A percentile compares a stretch with the other conserved stretches of the same genome.
Conservation (phyloP, 1,140 invertebrate species). For the Mycetomoellerius zeteki region DNA sequence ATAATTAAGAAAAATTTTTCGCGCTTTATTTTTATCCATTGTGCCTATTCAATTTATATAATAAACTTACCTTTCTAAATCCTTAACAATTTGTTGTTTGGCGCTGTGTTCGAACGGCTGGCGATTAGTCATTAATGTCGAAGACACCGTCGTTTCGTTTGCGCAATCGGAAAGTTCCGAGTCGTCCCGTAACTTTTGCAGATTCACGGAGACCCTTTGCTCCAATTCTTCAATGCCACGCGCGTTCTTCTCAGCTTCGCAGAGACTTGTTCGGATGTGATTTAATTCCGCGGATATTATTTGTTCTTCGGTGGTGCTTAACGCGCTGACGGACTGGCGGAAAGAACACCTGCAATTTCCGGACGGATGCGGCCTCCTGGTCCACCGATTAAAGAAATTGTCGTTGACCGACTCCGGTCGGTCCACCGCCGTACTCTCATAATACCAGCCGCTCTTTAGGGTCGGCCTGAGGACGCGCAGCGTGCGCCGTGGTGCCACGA, state of each 20-base stretch:
- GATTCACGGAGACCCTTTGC: constrained; percentile 75
- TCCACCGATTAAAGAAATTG: constrained; percentile 84
- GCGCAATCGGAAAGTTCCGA: not conserved
- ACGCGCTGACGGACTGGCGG: constrained; percentile 74
- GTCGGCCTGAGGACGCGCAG: constrained; percentile 80
- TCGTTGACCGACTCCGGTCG: constrained; percentile 83
- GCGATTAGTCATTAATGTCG: not conserved
- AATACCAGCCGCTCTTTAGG: constrained; percentile 76
- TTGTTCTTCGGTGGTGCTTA: constrained; percentile 78
- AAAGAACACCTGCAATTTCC: constrained; percentile 85
- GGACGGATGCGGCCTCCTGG: constrained; percentile 81
- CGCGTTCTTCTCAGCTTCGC: constrained; percentile 79
- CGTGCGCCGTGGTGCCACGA: constrained; percentile 80
- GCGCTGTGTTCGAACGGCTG: constrained; percentile 72
- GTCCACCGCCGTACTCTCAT: constrained; percentile 77
- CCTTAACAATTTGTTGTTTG: constrained; percentile 81
- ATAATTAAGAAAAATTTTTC: not conserved
- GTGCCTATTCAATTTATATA: not conserved
- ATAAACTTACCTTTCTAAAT: constrained; percentile 74
- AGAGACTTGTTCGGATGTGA: constrained; percentile 82
- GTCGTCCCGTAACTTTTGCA: constrained; percentile 66
- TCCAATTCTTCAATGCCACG: constrained; percentile 80
- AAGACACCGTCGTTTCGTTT: not conserved
- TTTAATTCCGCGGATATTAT: constrained; percentile 82
- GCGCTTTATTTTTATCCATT: not conserved